These are phyloP conservation scores for Bhutanitis thaidina DNA, from an alignment of 2,888 invertebrate species.

Conservation along the genomic window DNA sequence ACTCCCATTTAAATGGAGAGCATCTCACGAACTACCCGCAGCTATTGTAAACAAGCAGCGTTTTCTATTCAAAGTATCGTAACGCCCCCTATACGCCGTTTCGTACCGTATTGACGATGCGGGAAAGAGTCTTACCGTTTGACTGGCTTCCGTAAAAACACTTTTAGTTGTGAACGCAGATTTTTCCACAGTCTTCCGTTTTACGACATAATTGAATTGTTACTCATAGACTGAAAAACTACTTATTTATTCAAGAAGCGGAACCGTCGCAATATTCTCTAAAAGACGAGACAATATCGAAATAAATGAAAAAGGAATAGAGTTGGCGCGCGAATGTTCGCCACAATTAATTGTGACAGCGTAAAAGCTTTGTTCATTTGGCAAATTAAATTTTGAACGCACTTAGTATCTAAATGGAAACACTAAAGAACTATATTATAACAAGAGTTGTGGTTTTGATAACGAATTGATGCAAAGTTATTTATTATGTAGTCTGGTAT, in stretches of 20 bases:
- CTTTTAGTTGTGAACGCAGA: constrained; percentile 37
- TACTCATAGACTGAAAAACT: neutral
- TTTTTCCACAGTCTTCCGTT: constrained; percentile 39
- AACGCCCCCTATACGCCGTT: constrained; percentile 60
- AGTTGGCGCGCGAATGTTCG: constrained; percentile 45
- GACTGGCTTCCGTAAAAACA: constrained; percentile 38
- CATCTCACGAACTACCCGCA: constrained; percentile 72
- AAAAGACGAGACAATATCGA: too few relatives aligned
- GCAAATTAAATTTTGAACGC: constrained; percentile 55
- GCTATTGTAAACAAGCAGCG: constrained; percentile 73
- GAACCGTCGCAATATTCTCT: neutral
- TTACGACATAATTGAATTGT: constrained; percentile 6
- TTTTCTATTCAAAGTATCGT: constrained; percentile 72
- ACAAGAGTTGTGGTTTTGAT: too few relatives aligned
- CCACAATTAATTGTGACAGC: constrained; percentile 58
- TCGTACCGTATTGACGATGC: constrained; percentile 57
- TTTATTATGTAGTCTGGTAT: too few relatives aligned
- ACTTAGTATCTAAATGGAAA: constrained; percentile 40
- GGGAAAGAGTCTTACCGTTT: constrained; percentile 51
- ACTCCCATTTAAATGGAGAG: constrained; percentile 71
- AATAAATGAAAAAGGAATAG: constrained; percentile 43
- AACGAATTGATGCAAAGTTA: too few relatives aligned
- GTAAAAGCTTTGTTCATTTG: constrained; percentile 61
- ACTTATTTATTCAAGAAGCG: neutral
- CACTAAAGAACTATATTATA: constrained; percentile 35